phyloP scores from a whole-genome alignment of 2,113 vertebrate species.

The Okapia johnstoni region DNA sequence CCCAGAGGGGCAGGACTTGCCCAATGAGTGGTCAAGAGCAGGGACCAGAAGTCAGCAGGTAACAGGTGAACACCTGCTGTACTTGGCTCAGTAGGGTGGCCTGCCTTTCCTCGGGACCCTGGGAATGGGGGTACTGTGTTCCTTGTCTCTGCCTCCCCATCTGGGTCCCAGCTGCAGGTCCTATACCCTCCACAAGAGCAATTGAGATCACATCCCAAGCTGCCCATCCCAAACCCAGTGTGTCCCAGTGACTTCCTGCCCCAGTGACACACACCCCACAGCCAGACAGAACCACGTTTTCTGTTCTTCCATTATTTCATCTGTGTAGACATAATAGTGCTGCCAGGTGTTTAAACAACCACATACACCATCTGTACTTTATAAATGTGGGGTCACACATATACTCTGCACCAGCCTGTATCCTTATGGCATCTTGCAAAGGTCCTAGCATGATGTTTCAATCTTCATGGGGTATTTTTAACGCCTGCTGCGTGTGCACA shows the following conservation, averaged over 20 bases:
- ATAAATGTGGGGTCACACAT: not conserved
- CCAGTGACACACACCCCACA: not conserved
- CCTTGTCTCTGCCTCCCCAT: not conserved
- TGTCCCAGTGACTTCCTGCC: not conserved
- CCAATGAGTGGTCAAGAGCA: not conserved
- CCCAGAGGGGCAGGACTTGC: not conserved
- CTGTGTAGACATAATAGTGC: not conserved
- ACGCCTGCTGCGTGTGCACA: fast-evolving
- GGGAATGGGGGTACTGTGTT: not conserved
- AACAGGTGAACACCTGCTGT: not conserved
- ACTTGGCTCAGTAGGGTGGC: not conserved
- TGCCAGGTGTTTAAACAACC: not conserved
- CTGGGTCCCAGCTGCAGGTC: not conserved
- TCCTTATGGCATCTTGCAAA: not conserved
- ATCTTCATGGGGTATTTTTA: not conserved
- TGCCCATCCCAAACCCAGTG: not conserved
- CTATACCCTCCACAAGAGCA: not conserved
- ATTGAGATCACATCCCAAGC: not conserved
- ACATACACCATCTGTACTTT: not conserved
- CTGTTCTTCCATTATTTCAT: not conserved
- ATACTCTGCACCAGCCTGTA: not conserved
- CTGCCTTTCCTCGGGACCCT: not conserved
- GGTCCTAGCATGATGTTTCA: not conserved
- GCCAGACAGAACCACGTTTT: not conserved
- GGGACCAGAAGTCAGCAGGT: not conserved